phyloP scores from a whole-genome alignment of 2,113 vertebrate species.

The Galemys pyrenaicus region DNA sequence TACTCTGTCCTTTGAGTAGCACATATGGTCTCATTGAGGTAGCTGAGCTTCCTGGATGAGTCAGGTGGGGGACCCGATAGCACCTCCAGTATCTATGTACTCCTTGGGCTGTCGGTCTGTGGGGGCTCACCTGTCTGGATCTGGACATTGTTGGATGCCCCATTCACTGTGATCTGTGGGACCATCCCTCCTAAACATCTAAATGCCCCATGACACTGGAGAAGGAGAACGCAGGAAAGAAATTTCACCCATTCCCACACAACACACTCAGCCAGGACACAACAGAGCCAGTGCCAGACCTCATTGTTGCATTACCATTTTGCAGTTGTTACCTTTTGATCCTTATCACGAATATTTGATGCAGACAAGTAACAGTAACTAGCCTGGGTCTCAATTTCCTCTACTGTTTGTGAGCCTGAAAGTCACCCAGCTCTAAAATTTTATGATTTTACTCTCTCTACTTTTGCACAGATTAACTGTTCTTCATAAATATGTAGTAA shows the following conservation, averaged over 20 bases:
- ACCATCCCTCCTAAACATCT: not conserved
- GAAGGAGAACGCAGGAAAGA: not conserved
- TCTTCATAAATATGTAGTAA: slow-evolving; percentile 75
- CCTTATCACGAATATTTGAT: not conserved
- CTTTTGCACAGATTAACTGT: slow-evolving; percentile 63
- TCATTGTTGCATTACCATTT: not conserved
- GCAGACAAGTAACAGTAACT: not conserved
- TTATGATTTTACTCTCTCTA: slow-evolving; percentile 43
- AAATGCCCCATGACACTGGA: not conserved
- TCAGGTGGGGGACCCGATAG: not conserved
- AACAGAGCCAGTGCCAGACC: not conserved
- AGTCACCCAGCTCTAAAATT: slow-evolving; percentile 43
- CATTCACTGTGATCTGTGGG: too few relatives aligned
- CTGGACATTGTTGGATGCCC: not conserved
- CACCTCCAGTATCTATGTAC: not conserved
- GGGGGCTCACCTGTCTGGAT: not conserved
- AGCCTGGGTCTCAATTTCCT: slow-evolving; percentile 16
- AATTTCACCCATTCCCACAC: not conserved
- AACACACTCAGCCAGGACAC: not conserved
- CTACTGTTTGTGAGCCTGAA: not conserved
- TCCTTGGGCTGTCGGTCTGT: not conserved
- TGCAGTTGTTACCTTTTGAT: not conserved
- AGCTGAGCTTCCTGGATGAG: not conserved
- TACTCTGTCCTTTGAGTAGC: not conserved
- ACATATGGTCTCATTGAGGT: rapidly evolving